Base-by-base conservation (phyloP, 2,888 invertebrate genomes). In the Dysmachus trigonus region DNA sequence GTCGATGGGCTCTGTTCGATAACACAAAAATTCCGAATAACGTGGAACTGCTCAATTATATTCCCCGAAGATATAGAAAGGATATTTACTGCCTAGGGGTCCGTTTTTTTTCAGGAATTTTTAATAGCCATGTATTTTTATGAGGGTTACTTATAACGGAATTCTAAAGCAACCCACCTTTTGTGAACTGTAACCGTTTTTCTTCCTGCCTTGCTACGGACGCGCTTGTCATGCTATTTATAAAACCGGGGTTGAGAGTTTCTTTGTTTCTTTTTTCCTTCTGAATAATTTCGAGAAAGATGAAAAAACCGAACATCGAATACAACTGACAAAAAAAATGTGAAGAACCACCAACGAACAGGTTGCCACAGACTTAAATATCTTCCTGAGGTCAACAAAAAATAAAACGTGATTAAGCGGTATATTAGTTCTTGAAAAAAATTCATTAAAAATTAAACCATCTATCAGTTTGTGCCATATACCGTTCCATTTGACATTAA, bases 71-170 rank as follows among this genome's bases (percentile, higher is more conserved):
- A 62, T 62, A 62, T 22, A 27, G 62, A 62, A 62, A 62, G 27
- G 22, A 62, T 62, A 62, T 62, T 62, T 62, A 62, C 62, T 62
- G 62, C 62, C 62, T 62, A 62, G 62, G 62, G 62, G 62, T 62
- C 27, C 27, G 27, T 8, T 51, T 51, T 51, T n/a, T 62, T 62
- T 62, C 62, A 62, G 27, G 62, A 62, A 27, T 62, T 62, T 62
- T 62, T 62, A 62, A 62, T 62, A 13, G 62, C 22, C 10, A 51
- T 18, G 51, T 51, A 51, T n/a, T 51, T 62, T 62, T 62, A 33
- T 30, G 31, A 73, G 73, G 73, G 73, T 73, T n/a, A 73, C 73
- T 73, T 73, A 73, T 73, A 73, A 73, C 73, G 73, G 33, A 73
- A 73, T 73, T 73, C 33, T 73, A 10, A n/a, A 62, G 27, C 31